phyloP scores from a whole-genome alignment of 2,888 invertebrate species.

The Drosophila nr. perissopoda region DNA sequence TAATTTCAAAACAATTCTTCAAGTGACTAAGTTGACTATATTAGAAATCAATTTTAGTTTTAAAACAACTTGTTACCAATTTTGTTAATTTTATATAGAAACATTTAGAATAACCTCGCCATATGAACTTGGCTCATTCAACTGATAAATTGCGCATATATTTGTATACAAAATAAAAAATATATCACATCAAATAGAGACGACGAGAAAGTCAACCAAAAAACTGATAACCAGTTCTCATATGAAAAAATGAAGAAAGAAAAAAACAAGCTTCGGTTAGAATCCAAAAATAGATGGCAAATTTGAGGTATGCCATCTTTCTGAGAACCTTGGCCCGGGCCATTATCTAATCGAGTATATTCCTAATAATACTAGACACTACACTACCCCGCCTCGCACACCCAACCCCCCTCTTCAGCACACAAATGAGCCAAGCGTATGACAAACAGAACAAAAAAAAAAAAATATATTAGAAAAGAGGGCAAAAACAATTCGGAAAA shows the following conservation, averaged over 20 bases:
- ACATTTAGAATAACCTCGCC: not conserved
- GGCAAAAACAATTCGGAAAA: constrained; percentile 30
- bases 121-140: not conserved
- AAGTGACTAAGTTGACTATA: not conserved
- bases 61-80: too few relatives aligned
- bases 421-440: constrained; percentile 24
- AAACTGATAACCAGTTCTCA: constrained; percentile 3
- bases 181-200: not conserved
- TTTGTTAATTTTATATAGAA: too few relatives aligned
- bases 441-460: not conserved
- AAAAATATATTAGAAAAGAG: not conserved
- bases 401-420: constrained; percentile 5
- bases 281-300: constrained; percentile 13
- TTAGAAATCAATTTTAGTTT: too few relatives aligned
- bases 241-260: not conserved
- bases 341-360: constrained; percentile 50
- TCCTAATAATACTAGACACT: constrained; percentile 20
- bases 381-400: not conserved
- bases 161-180: not conserved
- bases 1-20: not conserved
- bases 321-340: not conserved
- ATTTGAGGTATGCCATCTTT: constrained; percentile 13
- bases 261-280: constrained; percentile 6
- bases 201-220: not conserved
- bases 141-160: not conserved